Percentiles rank a stretch among this genome's conserved stretches.
These are phyloP conservation scores for Capreolus pygargus DNA, from an alignment of 2,113 vertebrate species.

Conservation along the genomic window DNA sequence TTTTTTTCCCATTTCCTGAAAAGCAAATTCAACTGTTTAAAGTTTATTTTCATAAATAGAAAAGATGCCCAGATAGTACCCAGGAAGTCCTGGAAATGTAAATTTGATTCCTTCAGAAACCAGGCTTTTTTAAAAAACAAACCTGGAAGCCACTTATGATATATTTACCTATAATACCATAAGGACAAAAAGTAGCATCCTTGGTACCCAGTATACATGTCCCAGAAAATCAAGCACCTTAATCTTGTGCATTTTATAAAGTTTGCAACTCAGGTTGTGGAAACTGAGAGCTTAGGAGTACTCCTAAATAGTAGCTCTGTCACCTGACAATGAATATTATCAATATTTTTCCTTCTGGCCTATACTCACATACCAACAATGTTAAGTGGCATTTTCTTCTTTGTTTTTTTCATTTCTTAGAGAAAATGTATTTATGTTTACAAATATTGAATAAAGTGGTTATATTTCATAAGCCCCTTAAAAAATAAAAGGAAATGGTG, in stretches of 20 bases:
- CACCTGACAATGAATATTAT: not conserved
- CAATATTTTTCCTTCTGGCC: not conserved
- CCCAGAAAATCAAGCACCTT: not conserved
- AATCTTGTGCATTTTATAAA: not conserved
- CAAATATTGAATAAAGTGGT: not conserved
- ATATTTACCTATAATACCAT: not conserved
- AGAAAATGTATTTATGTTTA: not conserved
- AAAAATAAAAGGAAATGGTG: not conserved
- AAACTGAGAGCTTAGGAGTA: not conserved
- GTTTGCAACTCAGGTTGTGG: not conserved
- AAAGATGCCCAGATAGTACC: not conserved
- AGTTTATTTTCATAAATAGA: not conserved
- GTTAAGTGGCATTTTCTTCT: not conserved
- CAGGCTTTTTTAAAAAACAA: not conserved
- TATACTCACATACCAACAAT: not conserved
- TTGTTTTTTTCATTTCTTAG: not conserved
- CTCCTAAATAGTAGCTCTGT: not conserved
- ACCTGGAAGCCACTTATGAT: not conserved
- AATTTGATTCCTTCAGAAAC: not conserved
- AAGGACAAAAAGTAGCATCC: not conserved
- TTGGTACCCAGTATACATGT: accelerated
- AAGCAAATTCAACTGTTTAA: not conserved
- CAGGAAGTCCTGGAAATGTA: not conserved
- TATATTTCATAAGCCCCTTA: not conserved
- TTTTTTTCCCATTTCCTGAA: not conserved